Conservation (phyloP, 2,888 invertebrate genomes). For the Hirtodrosophila confusa region DNA sequence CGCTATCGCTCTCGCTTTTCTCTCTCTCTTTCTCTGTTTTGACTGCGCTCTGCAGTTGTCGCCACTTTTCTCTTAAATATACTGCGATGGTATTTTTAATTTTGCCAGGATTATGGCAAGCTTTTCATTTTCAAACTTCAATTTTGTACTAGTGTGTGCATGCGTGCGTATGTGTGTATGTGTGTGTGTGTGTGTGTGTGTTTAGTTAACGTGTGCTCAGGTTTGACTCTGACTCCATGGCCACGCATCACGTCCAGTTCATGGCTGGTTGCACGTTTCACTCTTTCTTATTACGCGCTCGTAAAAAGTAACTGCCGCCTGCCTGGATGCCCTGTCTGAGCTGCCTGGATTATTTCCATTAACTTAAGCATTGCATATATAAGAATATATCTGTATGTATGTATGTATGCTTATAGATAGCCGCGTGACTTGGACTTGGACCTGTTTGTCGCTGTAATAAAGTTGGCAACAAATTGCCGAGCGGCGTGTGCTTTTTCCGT, state of each 20-base stretch:
- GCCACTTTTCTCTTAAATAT: conserved; percentile 14
- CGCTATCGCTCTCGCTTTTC: conserved; percentile 10
- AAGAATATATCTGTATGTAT: not conserved
- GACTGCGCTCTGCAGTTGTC: conserved; percentile 12
- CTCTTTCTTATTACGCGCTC: conserved; percentile 77
- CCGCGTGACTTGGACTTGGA: conserved; percentile 19
- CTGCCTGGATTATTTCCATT: conserved; percentile 72
- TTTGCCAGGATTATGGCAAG: conserved; percentile 67
- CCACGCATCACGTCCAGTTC: conserved; percentile 65
- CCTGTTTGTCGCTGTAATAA: conserved; percentile 77
- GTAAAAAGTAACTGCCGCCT: conserved; percentile 73
- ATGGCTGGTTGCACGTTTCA: conserved; percentile 67
- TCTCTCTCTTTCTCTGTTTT: conserved; percentile 10
- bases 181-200: conserved; percentile 36
- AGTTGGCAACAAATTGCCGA: conserved; percentile 74
- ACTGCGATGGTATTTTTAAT: conserved; percentile 66
- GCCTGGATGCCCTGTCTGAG: conserved; percentile 27
- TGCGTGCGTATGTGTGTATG: conserved; percentile 20
- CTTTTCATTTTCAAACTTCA: conserved; percentile 64
- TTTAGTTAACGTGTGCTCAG: conserved; percentile 47
- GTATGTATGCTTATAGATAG: conserved; percentile 12
- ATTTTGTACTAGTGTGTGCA: conserved; percentile 7
- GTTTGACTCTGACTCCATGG: conserved; percentile 33
- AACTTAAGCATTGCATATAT: conserved; percentile 62
- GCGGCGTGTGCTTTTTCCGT: conserved; percentile 41